phyloP scores from a whole-genome alignment of 2,113 vertebrate genomes.

The Sula dactylatra region DNA sequence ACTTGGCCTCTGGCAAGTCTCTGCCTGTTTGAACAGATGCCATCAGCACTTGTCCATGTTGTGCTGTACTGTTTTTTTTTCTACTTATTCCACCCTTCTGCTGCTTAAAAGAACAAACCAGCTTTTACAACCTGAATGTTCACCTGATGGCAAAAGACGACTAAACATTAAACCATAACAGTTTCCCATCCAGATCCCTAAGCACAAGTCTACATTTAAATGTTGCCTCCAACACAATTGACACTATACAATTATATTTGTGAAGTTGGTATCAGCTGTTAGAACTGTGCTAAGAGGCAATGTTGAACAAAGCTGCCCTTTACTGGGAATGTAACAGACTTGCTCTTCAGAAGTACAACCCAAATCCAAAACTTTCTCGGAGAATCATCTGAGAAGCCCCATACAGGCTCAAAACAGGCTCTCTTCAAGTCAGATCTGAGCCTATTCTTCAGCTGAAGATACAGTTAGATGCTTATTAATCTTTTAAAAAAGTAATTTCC shows the following conservation, averaged over 20 bases:
- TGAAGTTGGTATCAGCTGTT: background rate
- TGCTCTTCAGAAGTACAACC: background rate
- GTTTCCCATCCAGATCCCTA: background rate
- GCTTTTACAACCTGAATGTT: background rate
- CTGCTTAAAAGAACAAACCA: background rate
- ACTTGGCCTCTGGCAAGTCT: background rate
- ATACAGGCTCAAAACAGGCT: background rate
- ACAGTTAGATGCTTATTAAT: background rate
- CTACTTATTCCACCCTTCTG: background rate
- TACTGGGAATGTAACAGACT: background rate
- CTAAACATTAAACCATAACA: background rate
- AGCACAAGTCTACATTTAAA: background rate
- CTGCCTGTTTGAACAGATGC: background rate
- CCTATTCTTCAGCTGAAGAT: background rate
- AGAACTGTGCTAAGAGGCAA: accelerated
- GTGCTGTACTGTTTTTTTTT: background rate
- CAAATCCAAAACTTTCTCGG: background rate
- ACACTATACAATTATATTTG: accelerated
- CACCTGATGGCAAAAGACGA: background rate
- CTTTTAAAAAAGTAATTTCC: background rate
- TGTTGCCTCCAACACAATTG: background rate
- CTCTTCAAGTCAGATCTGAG: background rate
- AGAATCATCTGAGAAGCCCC: background rate
- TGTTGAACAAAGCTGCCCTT: background rate
- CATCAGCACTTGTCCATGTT: background rate